Base-by-base conservation (phyloP, 1,140 invertebrate species). In the Lordiphosa clarofinis region DNA sequence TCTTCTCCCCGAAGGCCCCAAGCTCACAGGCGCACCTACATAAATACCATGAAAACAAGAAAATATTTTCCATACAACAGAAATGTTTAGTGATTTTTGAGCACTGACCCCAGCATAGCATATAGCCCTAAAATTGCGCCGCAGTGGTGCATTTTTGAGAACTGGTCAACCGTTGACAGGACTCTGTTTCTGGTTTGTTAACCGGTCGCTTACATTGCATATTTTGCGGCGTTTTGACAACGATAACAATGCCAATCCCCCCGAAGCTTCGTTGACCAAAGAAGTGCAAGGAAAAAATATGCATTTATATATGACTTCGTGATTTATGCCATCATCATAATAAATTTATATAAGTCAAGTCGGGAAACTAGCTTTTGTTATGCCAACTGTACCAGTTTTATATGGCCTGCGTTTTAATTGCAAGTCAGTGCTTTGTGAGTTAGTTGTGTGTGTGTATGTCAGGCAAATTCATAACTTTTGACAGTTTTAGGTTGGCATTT, bases 251-350 rank as follows among this genome's bases (percentile, higher is more conserved):
- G 71, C 47, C 39, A 33, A 38, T 12, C 47, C 54, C 63, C 64
- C 60, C 44, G 33, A 49, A 68, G 65, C 69, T 62, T 49, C 36
- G 38, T 60, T 57, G 47, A 40, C 44, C 28, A 47, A 44, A 46
- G 40, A 56, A 59, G 48, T 35, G 55, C 13, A 42, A 36, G 5
- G 42, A 43, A 55, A 61, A 65, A 56, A 50, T 31, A 10, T 39
- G 21, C 44, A 47, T 36, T 31, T 38, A 39, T 15, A 33, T 21
- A 44, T 15, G 52, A 67, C 82, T 79, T 79, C 82, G 75, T 86
- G 82, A 87, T 87, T 87, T 87, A 87, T 84, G 73, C 66, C 70
- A 82, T 87, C 84, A 87, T 87, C 82, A 87, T 87, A 87, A 87
- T 87, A 87, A 87, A 87, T 87, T 87, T 67, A 82, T 74, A 48